phyloP scores from a whole-genome alignment of 2,797 vertebrate genomes.

The Halcyon chelicuti region DNA sequence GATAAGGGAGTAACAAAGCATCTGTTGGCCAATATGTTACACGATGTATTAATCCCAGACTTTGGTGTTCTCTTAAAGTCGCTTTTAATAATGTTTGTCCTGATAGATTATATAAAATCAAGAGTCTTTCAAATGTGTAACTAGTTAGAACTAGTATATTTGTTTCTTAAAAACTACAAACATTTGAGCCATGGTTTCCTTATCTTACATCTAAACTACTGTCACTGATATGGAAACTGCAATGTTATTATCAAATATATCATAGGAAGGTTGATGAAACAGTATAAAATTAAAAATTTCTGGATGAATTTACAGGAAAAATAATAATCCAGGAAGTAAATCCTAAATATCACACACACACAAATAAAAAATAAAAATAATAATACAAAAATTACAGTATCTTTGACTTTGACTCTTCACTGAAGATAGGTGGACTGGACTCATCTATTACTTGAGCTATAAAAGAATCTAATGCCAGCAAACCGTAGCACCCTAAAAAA shows the following conservation, averaged over 20 bases:
- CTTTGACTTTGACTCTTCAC: neutral
- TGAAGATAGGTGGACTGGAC: neutral
- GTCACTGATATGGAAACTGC: neutral
- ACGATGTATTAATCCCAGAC: neutral
- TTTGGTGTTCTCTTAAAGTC: neutral
- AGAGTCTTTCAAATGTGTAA: neutral
- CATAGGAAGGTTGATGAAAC: neutral
- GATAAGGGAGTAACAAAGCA: conserved; percentile 5
- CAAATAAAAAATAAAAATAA: no score
- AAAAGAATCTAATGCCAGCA: neutral
- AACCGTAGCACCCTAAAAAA: neutral
- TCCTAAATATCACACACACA: neutral
- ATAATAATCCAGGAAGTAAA: neutral
- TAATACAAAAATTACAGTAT: no score
- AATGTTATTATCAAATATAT: neutral
- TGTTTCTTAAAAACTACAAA: neutral
- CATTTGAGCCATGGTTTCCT: neutral
- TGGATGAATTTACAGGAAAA: neutral
- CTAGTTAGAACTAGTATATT: neutral
- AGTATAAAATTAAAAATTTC: neutral
- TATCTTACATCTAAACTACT: neutral
- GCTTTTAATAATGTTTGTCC: neutral
- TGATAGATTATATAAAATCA: neutral
- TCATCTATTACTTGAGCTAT: neutral
- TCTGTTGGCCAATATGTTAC: conserved; percentile 21